phyloP scores from a whole-genome alignment of 2,888 invertebrate species.

The Oegoconia quadripuncta region DNA sequence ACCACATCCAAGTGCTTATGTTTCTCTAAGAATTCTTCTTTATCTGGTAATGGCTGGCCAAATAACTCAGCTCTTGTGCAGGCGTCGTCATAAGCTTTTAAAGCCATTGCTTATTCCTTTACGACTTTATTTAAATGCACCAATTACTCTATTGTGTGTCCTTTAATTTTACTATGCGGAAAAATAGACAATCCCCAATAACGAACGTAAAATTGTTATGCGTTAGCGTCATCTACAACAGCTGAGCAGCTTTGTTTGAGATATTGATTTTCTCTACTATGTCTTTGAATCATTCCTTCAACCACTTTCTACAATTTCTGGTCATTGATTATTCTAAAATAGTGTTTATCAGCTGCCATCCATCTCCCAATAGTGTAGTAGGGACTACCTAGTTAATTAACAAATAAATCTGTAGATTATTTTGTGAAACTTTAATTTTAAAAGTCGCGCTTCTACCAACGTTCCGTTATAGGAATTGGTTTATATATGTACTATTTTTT shows the following conservation, averaged over 20 bases:
- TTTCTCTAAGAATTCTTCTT: slow-evolving; percentile 82
- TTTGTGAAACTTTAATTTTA: neutral
- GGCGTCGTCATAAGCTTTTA: slow-evolving; percentile 86
- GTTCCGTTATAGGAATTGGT: neutral
- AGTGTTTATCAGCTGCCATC: no score
- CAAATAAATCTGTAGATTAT: no score
- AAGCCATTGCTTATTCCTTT: slow-evolving; percentile 62
- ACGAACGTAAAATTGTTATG: neutral
- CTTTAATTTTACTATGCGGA: neutral
- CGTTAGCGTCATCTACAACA: neutral
- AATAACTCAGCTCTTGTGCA: slow-evolving; percentile 89
- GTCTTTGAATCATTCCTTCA: no score
- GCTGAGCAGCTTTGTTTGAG: slow-evolving; percentile 5
- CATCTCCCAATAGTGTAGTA: no score
- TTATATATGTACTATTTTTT: no score
- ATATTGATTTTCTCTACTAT: slow-evolving; percentile 12
- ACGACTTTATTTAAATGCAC: slow-evolving; percentile 14
- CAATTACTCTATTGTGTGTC: no score
- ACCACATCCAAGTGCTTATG: slow-evolving; percentile 75
- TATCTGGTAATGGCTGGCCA: slow-evolving; percentile 83
- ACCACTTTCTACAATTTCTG: no score
- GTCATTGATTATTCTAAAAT: no score
- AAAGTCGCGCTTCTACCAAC: neutral
- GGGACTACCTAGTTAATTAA: no score
- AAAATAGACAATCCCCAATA: neutral